These are phyloP conservation scores for Lysandra coridon DNA, from an alignment of 2,888 invertebrate species.

Conservation along the genomic window DNA sequence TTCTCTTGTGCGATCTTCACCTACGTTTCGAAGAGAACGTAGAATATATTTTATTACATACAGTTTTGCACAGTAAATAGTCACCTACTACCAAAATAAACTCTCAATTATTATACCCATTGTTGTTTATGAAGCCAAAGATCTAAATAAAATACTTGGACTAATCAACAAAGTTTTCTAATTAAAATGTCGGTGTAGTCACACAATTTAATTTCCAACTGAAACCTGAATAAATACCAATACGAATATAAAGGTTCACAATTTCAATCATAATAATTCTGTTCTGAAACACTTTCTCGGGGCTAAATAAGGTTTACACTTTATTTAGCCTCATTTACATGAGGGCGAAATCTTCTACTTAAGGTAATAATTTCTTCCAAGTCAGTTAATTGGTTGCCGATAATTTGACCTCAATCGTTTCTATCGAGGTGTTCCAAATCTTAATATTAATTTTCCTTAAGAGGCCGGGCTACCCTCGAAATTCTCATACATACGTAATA, in stretches of 20 bases:
- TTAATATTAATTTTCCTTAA: neutral
- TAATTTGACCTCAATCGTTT: constrained; percentile 20
- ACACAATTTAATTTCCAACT: constrained; percentile 14
- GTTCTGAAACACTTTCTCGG: constrained; percentile 6
- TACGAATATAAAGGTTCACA: constrained; percentile 9
- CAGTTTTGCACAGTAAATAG: no score
- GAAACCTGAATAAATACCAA: constrained; percentile 21
- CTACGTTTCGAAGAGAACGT: no score
- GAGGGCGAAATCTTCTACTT: neutral
- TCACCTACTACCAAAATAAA: neutral
- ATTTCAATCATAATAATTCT: constrained; percentile 19
- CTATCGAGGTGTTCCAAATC: neutral
- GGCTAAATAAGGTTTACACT: neutral
- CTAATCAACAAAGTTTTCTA: constrained; percentile 1
- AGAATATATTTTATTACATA: no score
- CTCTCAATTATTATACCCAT: neutral
- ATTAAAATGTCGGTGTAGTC: neutral
- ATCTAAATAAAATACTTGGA: neutral
- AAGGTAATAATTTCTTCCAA: constrained; percentile 18
- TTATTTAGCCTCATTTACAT: neutral
- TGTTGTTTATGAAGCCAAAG: neutral
- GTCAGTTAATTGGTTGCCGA: constrained; percentile 24
- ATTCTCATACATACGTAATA: no score
- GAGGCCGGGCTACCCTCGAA: no score
- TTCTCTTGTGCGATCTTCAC: no score